Percentiles rank a stretch among this genome's conserved stretches.
Evolutionary conservation across 2,797 vertebrate species (phyloP).

Genomic region (Phalanger gymnotis): DNA sequence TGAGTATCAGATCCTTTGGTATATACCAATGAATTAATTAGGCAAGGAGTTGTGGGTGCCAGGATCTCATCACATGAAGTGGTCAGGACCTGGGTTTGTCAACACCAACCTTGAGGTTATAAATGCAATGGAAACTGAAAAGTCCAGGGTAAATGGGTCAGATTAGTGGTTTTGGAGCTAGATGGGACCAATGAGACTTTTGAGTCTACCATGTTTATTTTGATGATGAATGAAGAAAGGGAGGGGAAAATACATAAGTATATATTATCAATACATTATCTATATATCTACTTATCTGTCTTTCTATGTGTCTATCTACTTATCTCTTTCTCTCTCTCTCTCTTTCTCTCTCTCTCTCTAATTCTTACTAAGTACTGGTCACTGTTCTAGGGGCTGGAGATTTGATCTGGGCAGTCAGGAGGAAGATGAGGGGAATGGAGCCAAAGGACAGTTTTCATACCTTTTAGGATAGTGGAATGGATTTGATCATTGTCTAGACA

Average conservation of each 20-base stretch:
- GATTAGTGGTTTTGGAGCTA: background rate
- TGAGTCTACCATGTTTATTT: background rate
- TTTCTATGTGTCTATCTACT: too few relatives aligned
- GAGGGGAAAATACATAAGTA: background rate
- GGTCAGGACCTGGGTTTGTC: background rate
- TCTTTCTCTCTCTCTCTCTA: too few relatives aligned
- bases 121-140: background rate
- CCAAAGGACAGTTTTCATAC: background rate
- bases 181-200: background rate
- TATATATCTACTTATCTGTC: too few relatives aligned
- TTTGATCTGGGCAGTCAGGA: background rate
- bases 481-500: background rate
- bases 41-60: background rate
- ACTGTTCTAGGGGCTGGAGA: background rate
- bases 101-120: background rate
- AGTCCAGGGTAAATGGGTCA: background rate
- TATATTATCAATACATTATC: background rate
- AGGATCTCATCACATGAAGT: background rate
- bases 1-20: slow-evolving; percentile 30
- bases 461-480: background rate
- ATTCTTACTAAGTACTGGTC: background rate
- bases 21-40: slow-evolving; percentile 57
- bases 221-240: background rate
- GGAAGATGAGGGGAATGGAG: background rate
- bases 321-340: too few relatives aligned